A percentile compares a stretch with the other conserved stretches of the same genome.
phyloP scores from a whole-genome alignment of 2,797 vertebrate genomes.

The Notolepis coatsorum region DNA sequence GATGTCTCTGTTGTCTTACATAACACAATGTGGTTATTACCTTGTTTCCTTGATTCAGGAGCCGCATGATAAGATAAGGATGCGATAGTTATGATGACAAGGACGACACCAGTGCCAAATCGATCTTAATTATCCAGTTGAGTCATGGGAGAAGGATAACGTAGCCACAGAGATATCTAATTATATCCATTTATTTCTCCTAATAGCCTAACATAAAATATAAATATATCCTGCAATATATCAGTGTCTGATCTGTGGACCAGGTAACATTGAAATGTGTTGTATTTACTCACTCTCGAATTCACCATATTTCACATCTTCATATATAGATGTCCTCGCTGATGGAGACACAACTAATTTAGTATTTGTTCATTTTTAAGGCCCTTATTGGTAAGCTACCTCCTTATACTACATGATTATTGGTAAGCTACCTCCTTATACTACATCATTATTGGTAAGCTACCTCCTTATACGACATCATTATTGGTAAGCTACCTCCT shows the following conservation, averaged over 20 bases:
- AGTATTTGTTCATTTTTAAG: no score
- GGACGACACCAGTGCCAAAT: neutral
- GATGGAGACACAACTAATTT: no score
- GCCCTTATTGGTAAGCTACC: no score
- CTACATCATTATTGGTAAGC: no score
- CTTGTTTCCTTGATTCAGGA: slow-evolving; percentile 29
- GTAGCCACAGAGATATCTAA: neutral
- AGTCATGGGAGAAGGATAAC: neutral
- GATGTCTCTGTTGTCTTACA: slow-evolving; percentile 12
- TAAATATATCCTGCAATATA: neutral
- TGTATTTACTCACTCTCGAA: slow-evolving; percentile 25
- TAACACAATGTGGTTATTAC: slow-evolving; percentile 34
- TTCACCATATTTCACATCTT: slow-evolving; percentile 36
- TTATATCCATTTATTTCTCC: neutral
- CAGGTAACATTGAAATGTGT: slow-evolving; percentile 7
- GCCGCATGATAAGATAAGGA: slow-evolving; percentile 40
- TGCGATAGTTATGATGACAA: neutral
- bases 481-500: no score
- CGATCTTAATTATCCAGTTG: neutral
- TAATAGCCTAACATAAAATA: neutral
- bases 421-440: no score
- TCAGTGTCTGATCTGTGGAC: neutral
- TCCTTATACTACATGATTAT: no score
- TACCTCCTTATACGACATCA: no score
- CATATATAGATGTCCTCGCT: no score